Evolutionary conservation across 2,797 vertebrate genomes (phyloP).

Genomic region (Coregonus ussuriensis): DNA sequence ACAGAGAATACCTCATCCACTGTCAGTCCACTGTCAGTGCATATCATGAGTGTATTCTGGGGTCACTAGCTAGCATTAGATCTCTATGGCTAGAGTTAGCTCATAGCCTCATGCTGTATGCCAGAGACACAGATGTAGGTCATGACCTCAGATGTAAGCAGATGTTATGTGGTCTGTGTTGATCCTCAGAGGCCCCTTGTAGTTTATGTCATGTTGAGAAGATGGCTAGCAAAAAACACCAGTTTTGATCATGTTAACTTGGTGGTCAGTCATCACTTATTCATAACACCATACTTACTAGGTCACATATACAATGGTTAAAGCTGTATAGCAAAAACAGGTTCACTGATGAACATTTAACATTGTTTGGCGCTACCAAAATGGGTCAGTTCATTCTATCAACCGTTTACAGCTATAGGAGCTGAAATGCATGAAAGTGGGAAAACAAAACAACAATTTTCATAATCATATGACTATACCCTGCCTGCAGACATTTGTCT

Average conservation of each 20-base stretch:
- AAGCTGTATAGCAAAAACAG: background rate
- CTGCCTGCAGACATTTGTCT: too few relatives aligned
- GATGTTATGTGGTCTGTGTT: background rate
- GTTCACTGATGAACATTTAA: background rate
- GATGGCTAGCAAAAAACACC: background rate
- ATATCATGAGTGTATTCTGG: background rate
- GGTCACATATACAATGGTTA: background rate
- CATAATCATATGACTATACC: too few relatives aligned
- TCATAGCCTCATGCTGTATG: background rate
- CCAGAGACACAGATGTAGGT: background rate
- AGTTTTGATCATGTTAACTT: background rate
- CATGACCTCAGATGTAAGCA: background rate
- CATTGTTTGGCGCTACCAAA: too few relatives aligned
- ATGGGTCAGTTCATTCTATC: too few relatives aligned
- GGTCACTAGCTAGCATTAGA: background rate
- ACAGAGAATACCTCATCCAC: background rate
- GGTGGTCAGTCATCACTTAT: background rate
- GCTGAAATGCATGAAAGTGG: too few relatives aligned
- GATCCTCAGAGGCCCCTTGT: background rate
- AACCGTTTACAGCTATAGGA: background rate
- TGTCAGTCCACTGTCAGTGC: conserved; percentile 1
- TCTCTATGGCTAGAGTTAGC: background rate
- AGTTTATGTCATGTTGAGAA: background rate
- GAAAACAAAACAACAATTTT: too few relatives aligned
- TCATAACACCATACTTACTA: background rate